Base-by-base conservation (phyloP, 2,113 vertebrate genomes). In the Paracyprichromis sp. region DNA sequence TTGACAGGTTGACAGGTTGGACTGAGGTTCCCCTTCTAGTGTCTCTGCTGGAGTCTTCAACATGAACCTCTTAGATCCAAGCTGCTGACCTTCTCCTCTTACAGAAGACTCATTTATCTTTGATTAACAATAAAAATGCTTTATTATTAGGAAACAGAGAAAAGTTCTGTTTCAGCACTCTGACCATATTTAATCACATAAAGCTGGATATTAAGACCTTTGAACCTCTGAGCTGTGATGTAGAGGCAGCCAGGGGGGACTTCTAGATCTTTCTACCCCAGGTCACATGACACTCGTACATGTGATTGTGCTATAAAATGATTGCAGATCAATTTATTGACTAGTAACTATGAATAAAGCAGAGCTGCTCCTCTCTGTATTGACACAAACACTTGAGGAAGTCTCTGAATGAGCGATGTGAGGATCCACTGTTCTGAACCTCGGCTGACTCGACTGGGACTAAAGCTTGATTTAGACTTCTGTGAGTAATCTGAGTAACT, bases 81-180 rank as follows among this genome's bases (percentile, higher is more conserved):
- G 3, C 9, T n/a, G 50, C 50, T 53, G 50, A 53, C 50, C 19
- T 53, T 0, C 50, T 53, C 19, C 0, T 53, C 9, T 10, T 0
- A 53, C 50, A 6, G 0, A 53, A 0, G 0, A 53, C 4, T 53
- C 50, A 53, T 53, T 21, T 53, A 53, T 53, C 52, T 11, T 53
- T 53, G 52, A 53, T 53, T 53, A 53, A 53, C 52, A 53, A 53
- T 53, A 0, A 53, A 0, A 53, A 53, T 6, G 0, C 52, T 53
- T 53, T 53, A 53, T 53, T 53, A 53, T 53, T 53, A 53, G 52
- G 52, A 53, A 53, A 53, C 9, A 53, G 52, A 21, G 52, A 53
- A 53, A 53, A 53, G 52, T 53, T 53, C 52, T 53, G 9, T 21
- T 53, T 53, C 52, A 53, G 19, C 52, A 53, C 5, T 53, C 52